Base-by-base conservation (phyloP, 2,888 invertebrate genomes). In the Papilio protenor region DNA sequence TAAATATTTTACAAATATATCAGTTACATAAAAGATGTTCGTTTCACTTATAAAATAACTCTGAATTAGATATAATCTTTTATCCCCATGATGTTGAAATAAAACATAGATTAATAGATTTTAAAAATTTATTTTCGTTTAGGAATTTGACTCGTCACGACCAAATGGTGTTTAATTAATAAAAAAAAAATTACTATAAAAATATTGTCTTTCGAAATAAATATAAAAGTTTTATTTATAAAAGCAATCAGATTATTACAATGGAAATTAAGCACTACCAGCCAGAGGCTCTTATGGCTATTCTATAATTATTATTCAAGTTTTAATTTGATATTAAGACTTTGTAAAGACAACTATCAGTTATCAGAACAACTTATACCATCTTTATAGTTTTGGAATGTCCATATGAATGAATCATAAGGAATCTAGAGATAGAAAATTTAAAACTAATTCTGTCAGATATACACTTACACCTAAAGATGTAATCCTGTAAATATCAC, bases 151-250 rank as follows among this genome's bases (percentile, higher is more conserved):
- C 77, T 81, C 81, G 84, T 84, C 80, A 87, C 85, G 85, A 87
- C 86, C 86, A 86, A 88, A 88, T 83, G 85, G 85, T 82, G 87
- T 87, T 66, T 86, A 88, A 88, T 86, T 89, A 90, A 88, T 85
- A 87, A 89, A 89, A 89, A 89, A 89, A 91, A 89, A 87, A 86
- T 55, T 87, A 88, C 88, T 93, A 93, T 89, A 94, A 92, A 94
- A 93, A 93, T 93, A 94, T 89, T 86, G 87, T 90, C 89, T 92
- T 91, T 91, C 88, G 85, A 85, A 88, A 89, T 82, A 85, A 82
- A 85, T 80, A 33, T 33, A 33, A 52, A 52, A 5, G 23, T 59
- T 77, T 81, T 79, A 2, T 78, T 82, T 81, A 80, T 33, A 78
- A 82, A 83, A 82, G 81, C 78, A 79, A 81, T 81, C 80, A 69